phyloP scores from a whole-genome alignment of 2,888 invertebrate species.

The Agrilus cyanescens region DNA sequence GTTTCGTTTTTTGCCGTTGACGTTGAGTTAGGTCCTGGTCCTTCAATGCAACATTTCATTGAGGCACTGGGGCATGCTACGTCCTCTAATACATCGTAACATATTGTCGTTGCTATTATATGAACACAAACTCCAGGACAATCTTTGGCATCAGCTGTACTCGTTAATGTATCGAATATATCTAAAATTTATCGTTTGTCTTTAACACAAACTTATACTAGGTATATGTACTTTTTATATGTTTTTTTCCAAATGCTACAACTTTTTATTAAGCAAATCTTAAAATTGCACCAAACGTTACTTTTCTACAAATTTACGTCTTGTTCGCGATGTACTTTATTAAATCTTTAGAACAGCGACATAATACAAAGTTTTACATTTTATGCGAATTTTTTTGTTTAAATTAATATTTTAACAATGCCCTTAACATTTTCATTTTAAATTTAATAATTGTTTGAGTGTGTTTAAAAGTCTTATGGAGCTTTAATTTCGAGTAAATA shows the following conservation, averaged over 20 bases:
- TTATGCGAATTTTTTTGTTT: too few relatives aligned
- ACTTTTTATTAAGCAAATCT: too few relatives aligned
- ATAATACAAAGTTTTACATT: too few relatives aligned
- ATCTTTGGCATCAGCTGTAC: slow-evolving; percentile 71
- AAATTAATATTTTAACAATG: too few relatives aligned
- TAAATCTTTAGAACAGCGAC: too few relatives aligned
- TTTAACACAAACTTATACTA: not conserved
- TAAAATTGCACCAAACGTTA: too few relatives aligned
- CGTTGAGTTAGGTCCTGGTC: slow-evolving; percentile 49
- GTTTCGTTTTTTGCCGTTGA: slow-evolving; percentile 14
- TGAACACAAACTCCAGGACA: slow-evolving; percentile 86
- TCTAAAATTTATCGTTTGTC: slow-evolving; percentile 40
- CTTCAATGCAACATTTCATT: slow-evolving; percentile 78
- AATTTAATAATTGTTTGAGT: too few relatives aligned
- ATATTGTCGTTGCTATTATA: slow-evolving; percentile 72
- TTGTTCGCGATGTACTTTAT: too few relatives aligned
- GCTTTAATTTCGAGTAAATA: too few relatives aligned
- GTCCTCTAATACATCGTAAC: slow-evolving; percentile 73
- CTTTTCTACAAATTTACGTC: too few relatives aligned
- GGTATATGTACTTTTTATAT: not conserved
- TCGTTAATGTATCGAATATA: slow-evolving; percentile 72
- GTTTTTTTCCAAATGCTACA: not conserved
- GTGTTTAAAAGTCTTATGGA: too few relatives aligned
- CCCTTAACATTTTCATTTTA: too few relatives aligned
- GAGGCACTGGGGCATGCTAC: slow-evolving; percentile 66